phyloP scores from a whole-genome alignment of 2,888 invertebrate genomes.

The Eumacrocentrus americanus region DNA sequence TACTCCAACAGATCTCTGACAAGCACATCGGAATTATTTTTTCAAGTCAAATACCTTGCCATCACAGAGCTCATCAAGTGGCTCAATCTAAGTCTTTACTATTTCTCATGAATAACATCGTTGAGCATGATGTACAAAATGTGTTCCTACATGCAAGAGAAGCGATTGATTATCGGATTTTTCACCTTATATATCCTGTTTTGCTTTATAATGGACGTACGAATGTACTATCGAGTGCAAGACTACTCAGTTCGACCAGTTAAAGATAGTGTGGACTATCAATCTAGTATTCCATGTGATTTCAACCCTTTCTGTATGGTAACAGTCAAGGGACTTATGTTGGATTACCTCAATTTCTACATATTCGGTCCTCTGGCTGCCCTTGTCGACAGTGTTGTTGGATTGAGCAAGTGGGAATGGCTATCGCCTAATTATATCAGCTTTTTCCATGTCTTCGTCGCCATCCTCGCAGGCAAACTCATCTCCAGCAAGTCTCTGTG shows the following conservation, averaged over 20 bases:
- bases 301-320: constrained; percentile 80
- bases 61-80: too few relatives aligned
- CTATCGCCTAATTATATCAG: constrained; percentile 88
- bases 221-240: constrained; percentile 74
- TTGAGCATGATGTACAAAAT: not conserved
- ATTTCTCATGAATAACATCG: too few relatives aligned
- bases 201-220: constrained; percentile 76
- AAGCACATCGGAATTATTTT: too few relatives aligned
- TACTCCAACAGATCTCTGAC: too few relatives aligned
- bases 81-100: too few relatives aligned
- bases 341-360: constrained; percentile 85
- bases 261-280: constrained; percentile 40
- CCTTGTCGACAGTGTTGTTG: constrained; percentile 71
- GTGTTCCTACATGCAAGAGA: not conserved
- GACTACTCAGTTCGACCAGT: constrained; percentile 70
- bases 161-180: constrained; percentile 9
- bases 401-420: constrained; percentile 67
- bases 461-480: constrained; percentile 76
- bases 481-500: constrained; percentile 75
- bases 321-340: constrained; percentile 81
- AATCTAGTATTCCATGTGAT: constrained; percentile 69
- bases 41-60: too few relatives aligned
- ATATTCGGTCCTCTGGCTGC: constrained; percentile 81
- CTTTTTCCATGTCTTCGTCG: constrained; percentile 77
- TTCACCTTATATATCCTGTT: constrained; percentile 55